Base-by-base conservation (phyloP, 2,888 invertebrate species). In the Malthinus seriepunctatus region DNA sequence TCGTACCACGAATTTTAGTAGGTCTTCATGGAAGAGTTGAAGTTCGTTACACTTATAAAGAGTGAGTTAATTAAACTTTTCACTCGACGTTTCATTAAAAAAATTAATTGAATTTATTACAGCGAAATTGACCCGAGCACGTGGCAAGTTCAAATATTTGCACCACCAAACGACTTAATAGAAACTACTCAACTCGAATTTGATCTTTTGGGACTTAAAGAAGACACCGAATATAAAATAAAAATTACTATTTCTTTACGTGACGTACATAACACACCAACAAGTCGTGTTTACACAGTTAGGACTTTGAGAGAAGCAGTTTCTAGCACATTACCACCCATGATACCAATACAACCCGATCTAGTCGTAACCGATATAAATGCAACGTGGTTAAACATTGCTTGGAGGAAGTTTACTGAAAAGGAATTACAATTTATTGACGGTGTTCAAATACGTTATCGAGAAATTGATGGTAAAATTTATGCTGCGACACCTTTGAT, bases 21-120 rank as follows among this genome's bases (percentile, higher is more conserved):
- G 94, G 94, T 31, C 81, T 95, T 42, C 88, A 91, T 69, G 95
- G 95, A 54, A 87, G 93, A 63, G 91, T 95, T 2, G 93, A 95
- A 77, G 82, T 95, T 60, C 84, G 92, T 73, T 95, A 93, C 75
- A 93, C 93, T 7, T 89, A 91, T 71, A 85, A 85, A 70, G 78
- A 82, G 90, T 90, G 79, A 84, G 57, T 14, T 14, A 46, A 23
- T 23, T 45, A 7, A 11, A 11, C 8, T 45, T 45, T 15, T 6
- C 8, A 42, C n/a, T n/a, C n/a, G n/a, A n/a, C n/a, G n/a, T n/a
- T n/a, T n/a, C n/a, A n/a, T n/a, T 12, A 32, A 5, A 15, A 42
- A 31, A 8, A 9, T 1, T 38, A 50, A 49, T 32, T 51, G 37
- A 23, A 23, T 23, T 23, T 55, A 44, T 71, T 72, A 33, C 51